Conservation (phyloP, 2,113 vertebrate genomes). For the Bettongia penicillata region DNA sequence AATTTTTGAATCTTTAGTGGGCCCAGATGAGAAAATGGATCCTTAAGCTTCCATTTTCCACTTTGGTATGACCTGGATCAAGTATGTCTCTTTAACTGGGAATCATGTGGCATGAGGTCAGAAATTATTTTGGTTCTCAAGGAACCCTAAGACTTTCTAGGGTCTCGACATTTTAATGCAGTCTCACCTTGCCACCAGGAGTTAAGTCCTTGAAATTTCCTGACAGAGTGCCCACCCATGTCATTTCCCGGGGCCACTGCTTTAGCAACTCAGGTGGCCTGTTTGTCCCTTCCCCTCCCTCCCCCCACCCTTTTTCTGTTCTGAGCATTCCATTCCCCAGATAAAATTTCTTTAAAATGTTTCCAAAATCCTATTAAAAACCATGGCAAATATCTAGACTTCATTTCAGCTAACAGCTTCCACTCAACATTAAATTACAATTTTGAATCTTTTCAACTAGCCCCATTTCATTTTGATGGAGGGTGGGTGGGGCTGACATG, state of each 20-base stretch:
- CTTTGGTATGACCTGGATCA: not conserved
- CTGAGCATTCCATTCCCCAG: not conserved
- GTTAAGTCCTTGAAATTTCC: not conserved
- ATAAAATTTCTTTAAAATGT: not conserved
- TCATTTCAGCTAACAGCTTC: not conserved
- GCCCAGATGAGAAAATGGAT: not conserved
- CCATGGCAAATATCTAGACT: not conserved
- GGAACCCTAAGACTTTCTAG: slow-evolving; percentile 10
- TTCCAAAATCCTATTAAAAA: not conserved
- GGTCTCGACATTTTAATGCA: not conserved
- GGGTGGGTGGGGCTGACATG: not conserved
- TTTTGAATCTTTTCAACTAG: not conserved
- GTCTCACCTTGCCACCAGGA: not conserved
- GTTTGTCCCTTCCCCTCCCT: too few species aligned
- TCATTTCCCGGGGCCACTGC: not conserved
- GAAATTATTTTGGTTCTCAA: not conserved
- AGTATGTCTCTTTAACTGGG: not conserved
- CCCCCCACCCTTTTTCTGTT: not conserved
- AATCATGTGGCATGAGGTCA: not conserved
- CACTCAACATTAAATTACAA: not conserved
- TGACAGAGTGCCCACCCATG: not conserved
- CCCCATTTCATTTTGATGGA: not conserved
- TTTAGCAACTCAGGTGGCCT: not conserved
- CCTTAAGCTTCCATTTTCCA: not conserved
- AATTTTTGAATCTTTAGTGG: not conserved